phyloP scores from a whole-genome alignment of 2,113 vertebrate genomes.

The Neolamprologus cancellatus region DNA sequence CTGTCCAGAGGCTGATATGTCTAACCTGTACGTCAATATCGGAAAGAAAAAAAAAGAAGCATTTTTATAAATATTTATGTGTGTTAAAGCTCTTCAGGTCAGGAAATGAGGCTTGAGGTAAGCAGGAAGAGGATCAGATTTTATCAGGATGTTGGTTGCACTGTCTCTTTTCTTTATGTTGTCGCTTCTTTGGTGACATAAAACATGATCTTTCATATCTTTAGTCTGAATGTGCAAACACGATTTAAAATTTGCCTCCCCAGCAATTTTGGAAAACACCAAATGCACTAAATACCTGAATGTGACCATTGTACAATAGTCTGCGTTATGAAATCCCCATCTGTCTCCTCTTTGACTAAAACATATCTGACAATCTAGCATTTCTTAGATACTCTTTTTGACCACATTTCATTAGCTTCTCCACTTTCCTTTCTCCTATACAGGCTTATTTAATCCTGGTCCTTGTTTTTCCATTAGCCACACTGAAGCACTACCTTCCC shows the following conservation, averaged over 20 bases:
- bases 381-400: background rate
- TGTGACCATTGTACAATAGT: background rate
- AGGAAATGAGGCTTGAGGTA: background rate
- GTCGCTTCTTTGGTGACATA: background rate
- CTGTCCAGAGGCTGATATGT: background rate
- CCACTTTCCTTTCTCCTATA: background rate
- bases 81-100: background rate
- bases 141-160: background rate
- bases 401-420: background rate
- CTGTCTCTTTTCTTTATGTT: background rate
- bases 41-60: accelerated
- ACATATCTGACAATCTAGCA: background rate
- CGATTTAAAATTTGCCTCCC: background rate
- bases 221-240: background rate
- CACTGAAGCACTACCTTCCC: constrained; percentile 8
- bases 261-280: background rate
- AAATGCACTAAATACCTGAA: background rate
- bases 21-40: background rate
- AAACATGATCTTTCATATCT: background rate
- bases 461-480: background rate
- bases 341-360: background rate
- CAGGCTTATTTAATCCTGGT: background rate
- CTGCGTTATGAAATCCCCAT: background rate
- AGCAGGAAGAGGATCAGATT: background rate
- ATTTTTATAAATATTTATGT: background rate